Evolutionary conservation across 2,113 vertebrate genomes (phyloP), one percentile per base, ranked within the genome.

Genomic region (Isurus oxyrinchus): DNA sequence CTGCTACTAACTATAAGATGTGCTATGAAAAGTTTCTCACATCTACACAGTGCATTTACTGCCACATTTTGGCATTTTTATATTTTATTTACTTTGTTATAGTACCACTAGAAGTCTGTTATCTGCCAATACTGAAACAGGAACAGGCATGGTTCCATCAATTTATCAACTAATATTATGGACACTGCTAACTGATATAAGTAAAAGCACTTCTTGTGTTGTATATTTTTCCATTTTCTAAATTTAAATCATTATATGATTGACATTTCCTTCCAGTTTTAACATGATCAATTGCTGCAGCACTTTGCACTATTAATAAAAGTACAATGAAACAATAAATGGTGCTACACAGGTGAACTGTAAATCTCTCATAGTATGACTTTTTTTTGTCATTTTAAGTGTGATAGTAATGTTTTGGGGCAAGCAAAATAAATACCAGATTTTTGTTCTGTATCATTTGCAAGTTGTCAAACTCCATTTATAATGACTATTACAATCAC

Each of bases 341-440:
- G 44, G 21, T 21, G 81, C 19, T 86, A 53, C 84, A 87, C 21
- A 87, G 6, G 84, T 25, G 84, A 0, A 11, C 35, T n/a, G 11
- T 81, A 81, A 40, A 84, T 19, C 14, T 84, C n/a, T 14, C 25
- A 2, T 44, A 44, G 16, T 44, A 44, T 44, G 44, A 44, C 40
- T 13, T 44, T 7, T 76, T 19, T 16, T n/a, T 44, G 16, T 84
- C 44, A 87, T 49, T 53, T 87, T 87, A 23, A 86, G 5, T 53
- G 13, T 55, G 7, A 53, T 27, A 25, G 86, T 27, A 88, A 25
- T 88, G 86, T 31, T 27, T 88, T 5, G 49, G 23, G 49, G 79
- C 79, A 19, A 84, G n/a, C 16, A 88, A 88, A 88, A 88, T 88
- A 88, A 88, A 88, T 88, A 88, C 49, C 44, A 88, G 8, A 88